phyloP scores from a whole-genome alignment of 2,888 invertebrate species.

The Mythimna loreyi region DNA sequence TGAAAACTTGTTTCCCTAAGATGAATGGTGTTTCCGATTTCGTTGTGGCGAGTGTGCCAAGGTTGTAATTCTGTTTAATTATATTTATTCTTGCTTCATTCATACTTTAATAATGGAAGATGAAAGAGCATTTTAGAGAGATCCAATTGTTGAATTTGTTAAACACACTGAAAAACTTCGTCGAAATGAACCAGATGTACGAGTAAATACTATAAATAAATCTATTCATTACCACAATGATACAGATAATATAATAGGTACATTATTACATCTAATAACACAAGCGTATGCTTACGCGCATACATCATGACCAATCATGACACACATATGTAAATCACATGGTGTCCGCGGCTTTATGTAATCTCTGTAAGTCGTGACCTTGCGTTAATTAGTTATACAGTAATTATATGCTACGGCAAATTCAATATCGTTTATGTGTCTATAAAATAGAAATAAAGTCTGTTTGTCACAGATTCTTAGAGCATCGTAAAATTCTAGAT shows the following conservation, averaged over 20 bases:
- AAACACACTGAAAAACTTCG: neutral
- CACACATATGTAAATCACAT: slow-evolving; percentile 57
- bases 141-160: neutral
- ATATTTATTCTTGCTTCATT: slow-evolving; percentile 7
- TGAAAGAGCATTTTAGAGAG: neutral
- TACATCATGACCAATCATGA: slow-evolving; percentile 49
- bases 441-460: slow-evolving; percentile 33
- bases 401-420: slow-evolving; percentile 40
- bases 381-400: slow-evolving; percentile 57
- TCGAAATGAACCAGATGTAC: neutral
- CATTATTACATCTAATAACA: slow-evolving; percentile 39
- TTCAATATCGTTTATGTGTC: slow-evolving; percentile 38
- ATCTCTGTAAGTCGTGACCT: slow-evolving; percentile 56
- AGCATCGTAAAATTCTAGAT: slow-evolving; percentile 20
- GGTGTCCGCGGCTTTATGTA: slow-evolving; percentile 56
- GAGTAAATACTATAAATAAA: neutral
- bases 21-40: slow-evolving; percentile 56
- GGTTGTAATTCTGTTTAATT: slow-evolving; percentile 43
- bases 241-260: neutral
- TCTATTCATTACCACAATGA: slow-evolving; percentile 4
- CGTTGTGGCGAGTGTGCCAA: slow-evolving; percentile 62
- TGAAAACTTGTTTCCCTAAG: slow-evolving; percentile 79
- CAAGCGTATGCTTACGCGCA: slow-evolving; percentile 49
- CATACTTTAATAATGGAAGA: neutral
- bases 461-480: slow-evolving; percentile 19